Evolutionary conservation across 2,113 vertebrate genomes (phyloP), one percentile per base, ranked within the genome.

Genomic region (Apteryx mantelli): DNA sequence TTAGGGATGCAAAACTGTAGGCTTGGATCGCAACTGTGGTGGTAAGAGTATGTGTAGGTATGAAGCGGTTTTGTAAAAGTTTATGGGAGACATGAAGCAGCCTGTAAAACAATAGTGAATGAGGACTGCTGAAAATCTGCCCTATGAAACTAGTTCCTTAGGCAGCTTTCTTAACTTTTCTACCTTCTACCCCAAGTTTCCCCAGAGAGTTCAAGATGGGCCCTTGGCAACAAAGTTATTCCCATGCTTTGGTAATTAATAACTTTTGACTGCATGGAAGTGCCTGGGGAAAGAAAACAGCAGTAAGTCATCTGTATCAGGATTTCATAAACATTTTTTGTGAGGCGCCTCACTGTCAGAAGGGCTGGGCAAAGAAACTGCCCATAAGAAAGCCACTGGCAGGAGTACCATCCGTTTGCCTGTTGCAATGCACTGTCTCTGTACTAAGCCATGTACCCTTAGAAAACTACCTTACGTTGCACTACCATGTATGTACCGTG

Each of bases 11-110:
- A 92, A 91, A 95, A 91, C 74, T 77, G 50, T 66, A 75, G 88
- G 88, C 85, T 91, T 94, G 94, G 63, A 91, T 88, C 94, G 85
- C 91, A 65, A 55, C 82, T 93, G 90, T 91, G 63, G 58, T 6
- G 2, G 73, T 46, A 92, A 40, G 77, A 73, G n/a, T 11, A 3
- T 6, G 9, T 74, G 74, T 68, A 76, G 48, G 68, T 81, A 63
- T 63, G 96, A 93, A 94, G 71, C 94, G 88, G 82, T 91, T 94
- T 95, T 96, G 46, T 56, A 26, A 93, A 94, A 96, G 94, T 91
- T 94, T 79, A 83, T 63, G 25, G 82, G 78, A 92, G 78, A 95
- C 24, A 17, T 22, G 61, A 87, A 63, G 46, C 75, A 93, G 78
- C 52, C 56, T 55, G 21, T 85, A 82, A 82, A 82, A 42, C n/a